phyloP scores from a whole-genome alignment of 1,140 invertebrate genomes.

The Listronotus oregonensis region DNA sequence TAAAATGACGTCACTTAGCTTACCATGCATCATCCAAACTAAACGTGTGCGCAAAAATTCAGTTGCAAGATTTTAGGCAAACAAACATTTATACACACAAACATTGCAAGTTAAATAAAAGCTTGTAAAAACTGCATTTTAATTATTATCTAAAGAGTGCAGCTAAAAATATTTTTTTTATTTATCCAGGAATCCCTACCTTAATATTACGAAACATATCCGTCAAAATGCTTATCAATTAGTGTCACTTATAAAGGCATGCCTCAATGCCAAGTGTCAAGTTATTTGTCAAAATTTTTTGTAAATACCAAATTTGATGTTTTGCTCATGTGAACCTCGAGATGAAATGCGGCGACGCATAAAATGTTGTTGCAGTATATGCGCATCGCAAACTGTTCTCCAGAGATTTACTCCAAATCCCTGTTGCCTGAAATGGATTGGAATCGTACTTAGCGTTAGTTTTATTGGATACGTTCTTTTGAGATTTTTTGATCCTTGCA shows the following conservation, averaged over 20 bases:
- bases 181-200: too few relatives aligned
- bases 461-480: slow-evolving; percentile 25
- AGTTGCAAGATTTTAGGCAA: too few relatives aligned
- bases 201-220: too few relatives aligned
- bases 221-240: too few relatives aligned
- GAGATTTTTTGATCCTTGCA: slow-evolving; percentile 22
- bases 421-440: slow-evolving; percentile 34
- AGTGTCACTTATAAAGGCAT: not conserved
- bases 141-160: too few relatives aligned
- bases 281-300: slow-evolving; percentile 22
- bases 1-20: too few relatives aligned
- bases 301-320: slow-evolving; percentile 2
- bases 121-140: too few relatives aligned
- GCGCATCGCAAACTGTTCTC: slow-evolving; percentile 15
- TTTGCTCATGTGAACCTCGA: not conserved
- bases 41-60: too few relatives aligned
- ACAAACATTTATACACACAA: too few relatives aligned
- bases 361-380: slow-evolving; percentile 30
- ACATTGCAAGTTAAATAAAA: too few relatives aligned
- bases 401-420: slow-evolving; percentile 18
- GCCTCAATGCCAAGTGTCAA: not conserved
- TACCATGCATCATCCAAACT: too few relatives aligned
- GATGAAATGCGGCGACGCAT: slow-evolving; percentile 32
- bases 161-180: too few relatives aligned
- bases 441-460: slow-evolving; percentile 12